Base-by-base conservation (phyloP, 2,888 invertebrate genomes). In the Hoplodrina ambigua region DNA sequence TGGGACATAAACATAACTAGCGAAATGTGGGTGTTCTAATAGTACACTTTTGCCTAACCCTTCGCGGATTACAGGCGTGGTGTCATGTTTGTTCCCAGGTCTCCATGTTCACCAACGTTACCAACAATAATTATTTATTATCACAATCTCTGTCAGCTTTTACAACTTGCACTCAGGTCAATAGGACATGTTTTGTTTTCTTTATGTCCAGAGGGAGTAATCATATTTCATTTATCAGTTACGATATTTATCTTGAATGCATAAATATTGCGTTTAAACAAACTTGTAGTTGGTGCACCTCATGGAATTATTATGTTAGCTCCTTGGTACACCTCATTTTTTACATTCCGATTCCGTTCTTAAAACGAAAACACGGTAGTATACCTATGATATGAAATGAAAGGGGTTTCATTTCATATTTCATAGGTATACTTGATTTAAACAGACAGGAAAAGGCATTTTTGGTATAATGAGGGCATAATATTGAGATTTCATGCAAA, bases 191-290 rank as follows among this genome's bases (percentile, higher is more conserved):
- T 60, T 60, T 60, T 69, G 69, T 73, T 73, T 75, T 68, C 52
- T 68, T 60, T 59, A 15, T 55, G 30, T 57, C 50, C 25, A 6
- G 57, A 58, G 17, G 57, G 30, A 59, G 54, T 59, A 56, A 57
- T 52, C 20, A 74, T 44, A n/a, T n/a, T 50, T 55, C n/a, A n/a
- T 70, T 74, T 73, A 74, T 74, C 61, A 60, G 55, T 75, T 33
- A 41, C 25, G 13, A 49, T 61, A 57, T 7, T 58, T 61, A 58
- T 61, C 53, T 58, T 44, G 17, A 57, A 37, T 41, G 33, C 41
- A 68, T 15, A 15, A 60, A 52, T 53, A 53, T 20, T 41, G 50
- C n/a, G 20, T 60, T 67, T 52, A 49, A 60, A 65, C 50, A 57
- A 61, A 17, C 46, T 13, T 41, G 8, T 1, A 19, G 10, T 60